Conservation (phyloP, 2,888 invertebrate genomes). For the Schizotus pectinicornis region DNA sequence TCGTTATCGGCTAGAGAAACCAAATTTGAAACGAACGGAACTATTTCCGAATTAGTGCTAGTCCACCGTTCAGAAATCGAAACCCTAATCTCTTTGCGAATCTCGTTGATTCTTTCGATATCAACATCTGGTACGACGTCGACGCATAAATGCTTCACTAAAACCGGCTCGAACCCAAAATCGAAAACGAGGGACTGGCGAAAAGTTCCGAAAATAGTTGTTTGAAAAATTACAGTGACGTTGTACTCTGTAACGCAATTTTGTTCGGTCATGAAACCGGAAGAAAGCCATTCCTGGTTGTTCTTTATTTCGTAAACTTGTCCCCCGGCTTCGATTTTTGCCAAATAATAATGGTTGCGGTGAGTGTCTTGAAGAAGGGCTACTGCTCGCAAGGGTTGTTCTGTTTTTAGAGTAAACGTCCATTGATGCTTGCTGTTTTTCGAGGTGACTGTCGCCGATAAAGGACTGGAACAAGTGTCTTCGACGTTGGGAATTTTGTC, state of each 20-base stretch:
- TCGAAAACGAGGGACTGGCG: constrained; percentile 80
- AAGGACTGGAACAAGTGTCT: constrained; percentile 64
- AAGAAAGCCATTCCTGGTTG: constrained; percentile 62
- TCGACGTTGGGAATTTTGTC: constrained; percentile 67
- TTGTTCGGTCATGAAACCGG: constrained; percentile 33
- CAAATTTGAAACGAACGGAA: constrained; percentile 47
- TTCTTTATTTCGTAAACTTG: constrained; percentile 45
- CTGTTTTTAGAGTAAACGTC: constrained; percentile 65
- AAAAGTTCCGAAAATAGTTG: constrained; percentile 79
- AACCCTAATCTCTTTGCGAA: constrained; percentile 67
- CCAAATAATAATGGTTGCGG: constrained; percentile 70
- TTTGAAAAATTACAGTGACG: constrained; percentile 51
- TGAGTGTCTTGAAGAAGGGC: constrained; percentile 74
- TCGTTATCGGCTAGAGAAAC: constrained; percentile 44
- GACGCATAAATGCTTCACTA: constrained; percentile 73
- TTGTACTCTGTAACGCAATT: constrained; percentile 37
- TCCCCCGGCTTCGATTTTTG: constrained; percentile 56
- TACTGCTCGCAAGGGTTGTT: constrained; percentile 65
- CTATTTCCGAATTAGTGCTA: constrained; percentile 59
- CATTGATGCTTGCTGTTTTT: constrained; percentile 68
- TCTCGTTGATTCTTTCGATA: constrained; percentile 67
- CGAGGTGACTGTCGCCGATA: constrained; percentile 67
- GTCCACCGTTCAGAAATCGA: constrained; percentile 67
- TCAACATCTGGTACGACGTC: constrained; percentile 77
- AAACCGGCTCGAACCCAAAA: constrained; percentile 69